Evolutionary conservation across 2,113 vertebrate genomes (phyloP).

Genomic region (Piprites chloris): DNA sequence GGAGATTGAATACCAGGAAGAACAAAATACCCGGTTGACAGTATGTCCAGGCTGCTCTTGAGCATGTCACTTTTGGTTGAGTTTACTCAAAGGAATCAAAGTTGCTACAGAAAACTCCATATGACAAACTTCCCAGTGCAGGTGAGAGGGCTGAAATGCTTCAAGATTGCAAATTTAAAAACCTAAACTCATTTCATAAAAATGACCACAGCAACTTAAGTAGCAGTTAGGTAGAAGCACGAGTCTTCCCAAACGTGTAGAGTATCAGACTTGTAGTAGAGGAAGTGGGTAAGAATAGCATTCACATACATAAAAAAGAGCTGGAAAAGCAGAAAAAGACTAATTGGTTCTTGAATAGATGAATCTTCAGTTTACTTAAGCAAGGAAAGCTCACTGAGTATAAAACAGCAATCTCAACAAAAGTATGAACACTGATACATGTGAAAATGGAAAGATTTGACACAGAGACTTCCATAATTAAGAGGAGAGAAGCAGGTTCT

Average conservation of each 20-base stretch:
- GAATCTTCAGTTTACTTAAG: not conserved
- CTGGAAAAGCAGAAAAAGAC: not conserved
- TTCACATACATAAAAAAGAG: not conserved
- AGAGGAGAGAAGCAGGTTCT: not conserved
- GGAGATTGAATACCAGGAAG: not conserved
- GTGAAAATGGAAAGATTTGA: not conserved
- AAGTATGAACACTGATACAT: not conserved
- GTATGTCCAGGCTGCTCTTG: not conserved
- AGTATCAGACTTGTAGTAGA: not conserved
- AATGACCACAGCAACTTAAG: not conserved
- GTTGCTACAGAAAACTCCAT: not conserved
- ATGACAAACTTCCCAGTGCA: not conserved
- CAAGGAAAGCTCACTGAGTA: not conserved
- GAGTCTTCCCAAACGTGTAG: not conserved
- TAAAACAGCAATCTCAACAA: not conserved
- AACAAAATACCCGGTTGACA: not conserved
- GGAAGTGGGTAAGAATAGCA: not conserved
- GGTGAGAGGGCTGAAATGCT: not conserved
- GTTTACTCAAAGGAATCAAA: not conserved
- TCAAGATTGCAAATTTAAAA: not conserved
- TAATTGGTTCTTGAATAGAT: not conserved
- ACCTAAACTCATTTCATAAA: not conserved
- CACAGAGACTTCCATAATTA: not conserved
- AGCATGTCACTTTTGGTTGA: fast-evolving
- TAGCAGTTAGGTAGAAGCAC: not conserved